These are phyloP conservation scores for Sitta europaea DNA, from an alignment of 2,113 vertebrate species.

Conservation along the genomic window DNA sequence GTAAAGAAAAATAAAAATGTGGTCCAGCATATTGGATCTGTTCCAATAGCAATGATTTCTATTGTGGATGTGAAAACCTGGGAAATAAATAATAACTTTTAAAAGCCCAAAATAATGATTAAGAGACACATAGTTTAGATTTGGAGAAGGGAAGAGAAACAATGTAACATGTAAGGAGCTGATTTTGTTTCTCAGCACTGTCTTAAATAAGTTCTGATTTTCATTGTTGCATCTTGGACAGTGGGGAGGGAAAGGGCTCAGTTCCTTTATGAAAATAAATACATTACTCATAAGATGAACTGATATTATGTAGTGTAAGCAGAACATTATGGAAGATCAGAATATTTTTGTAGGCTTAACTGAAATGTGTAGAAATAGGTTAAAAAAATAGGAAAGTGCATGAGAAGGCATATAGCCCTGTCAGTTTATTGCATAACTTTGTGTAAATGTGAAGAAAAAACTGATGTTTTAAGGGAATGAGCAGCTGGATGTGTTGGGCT, in stretches of 20 bases:
- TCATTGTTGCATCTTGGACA: neutral
- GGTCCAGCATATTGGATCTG: neutral
- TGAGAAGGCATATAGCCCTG: neutral
- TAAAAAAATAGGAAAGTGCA: neutral
- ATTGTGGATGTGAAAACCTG: neutral
- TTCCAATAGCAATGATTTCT: neutral
- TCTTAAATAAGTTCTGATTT: neutral
- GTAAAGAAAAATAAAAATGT: neutral
- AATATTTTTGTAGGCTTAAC: neutral
- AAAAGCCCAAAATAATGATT: neutral
- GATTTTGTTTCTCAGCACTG: neutral
- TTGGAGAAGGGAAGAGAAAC: neutral
- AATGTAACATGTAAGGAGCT: neutral
- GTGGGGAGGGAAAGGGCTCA: neutral
- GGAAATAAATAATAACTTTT: neutral
- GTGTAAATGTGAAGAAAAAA: neutral
- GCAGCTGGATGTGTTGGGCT: neutral
- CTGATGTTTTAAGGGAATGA: neutral
- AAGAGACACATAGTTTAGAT: neutral
- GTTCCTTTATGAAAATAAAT: neutral
- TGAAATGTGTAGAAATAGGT: neutral
- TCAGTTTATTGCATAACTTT: neutral
- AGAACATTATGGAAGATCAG: neutral
- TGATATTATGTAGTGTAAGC: neutral
- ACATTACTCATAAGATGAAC: neutral